Evolutionary conservation across 2,888 invertebrate species (phyloP), one percentile per base, ranked within the genome.

Genomic region (Diaprepes abbreviatus): DNA sequence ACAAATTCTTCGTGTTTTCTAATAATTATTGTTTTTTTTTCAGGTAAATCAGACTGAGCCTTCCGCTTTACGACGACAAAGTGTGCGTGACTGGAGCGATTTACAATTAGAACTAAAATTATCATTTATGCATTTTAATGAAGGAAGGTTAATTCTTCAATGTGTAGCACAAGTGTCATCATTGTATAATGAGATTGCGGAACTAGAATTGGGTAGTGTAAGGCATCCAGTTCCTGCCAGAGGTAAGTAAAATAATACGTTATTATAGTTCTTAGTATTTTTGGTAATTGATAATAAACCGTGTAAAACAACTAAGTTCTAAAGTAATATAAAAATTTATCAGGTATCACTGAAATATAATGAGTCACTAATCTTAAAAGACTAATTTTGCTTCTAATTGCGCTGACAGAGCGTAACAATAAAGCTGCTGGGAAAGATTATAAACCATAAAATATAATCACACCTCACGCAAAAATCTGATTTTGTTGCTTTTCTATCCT

Each of bases 181-280:
- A 38, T 86, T 93, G 69, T 93, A 92, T 85, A 88, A 88, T 75
- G 88, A 88, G 81, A 88, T 88, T 65, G 90, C 90, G 60, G 91
- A 90, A 78, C 84, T 91, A 74, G 90, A 91, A 80, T 88, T 93
- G 79, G 90, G 90, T 70, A 90, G 90, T 67, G 89, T 90, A 52
- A 88, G 91, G 63, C 92, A 93, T 84, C 93, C 93, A 3, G 88
- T 92, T 77, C 93, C 93, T 16, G 93, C 93, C 82, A 89, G 92
- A 87, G 93, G 93, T 93, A 82, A 64, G 36, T 21, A 5, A 3
- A 19, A 24, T n/a, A 48, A 35, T 35, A 24, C n/a, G n/a, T n/a
- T n/a, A 24, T 24, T 3, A 24, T 24, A 24, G 5, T 24, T 24
- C 5, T 24, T 24, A 24, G 24, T 43, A 16, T 14, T 43, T 43